Base-by-base conservation (phyloP, 1,140 invertebrate genomes). In the Drosophila ironensis region DNA sequence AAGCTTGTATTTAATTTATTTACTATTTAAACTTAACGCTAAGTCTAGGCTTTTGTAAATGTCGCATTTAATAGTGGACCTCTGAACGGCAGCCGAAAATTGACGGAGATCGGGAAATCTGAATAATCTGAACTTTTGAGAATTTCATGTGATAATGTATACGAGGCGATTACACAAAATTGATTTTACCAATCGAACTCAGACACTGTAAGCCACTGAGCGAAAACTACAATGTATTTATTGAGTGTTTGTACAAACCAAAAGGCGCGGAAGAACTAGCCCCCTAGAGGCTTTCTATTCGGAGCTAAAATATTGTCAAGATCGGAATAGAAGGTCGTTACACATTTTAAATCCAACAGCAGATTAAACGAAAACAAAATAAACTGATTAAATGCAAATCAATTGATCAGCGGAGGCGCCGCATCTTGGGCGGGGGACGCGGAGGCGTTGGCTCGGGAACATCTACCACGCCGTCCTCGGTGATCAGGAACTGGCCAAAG, bases 111-210 rank as follows among this genome's bases (percentile, higher is more conserved):
- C n/a, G n/a, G n/a, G n/a, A n/a, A n/a, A n/a, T n/a, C n/a, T n/a
- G n/a, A n/a, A n/a, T n/a, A 81, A 67, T 87, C 72, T 81, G 40
- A 82, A 77, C 68, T 87, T 84, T 78, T 40, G 52, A 74, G 56
- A 82, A 86, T 88, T 81, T 88, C 80, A 82, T 88, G 87, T 88
- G 87, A 88, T 88, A 88, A 88, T 51, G 80, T 86, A 86, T 86
- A 86, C 80, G 80, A 86, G 45, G 59, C 45, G 59, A 51, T 63
- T 63, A 37, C 41, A 44, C 52, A 56, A 51, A 54, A 53, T 68
- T 68, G 61, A 68, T 68, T 68, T 68, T 68, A 68, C 48, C 54
- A 67, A 33, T 68, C 51, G 59, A 64, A 66, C 60, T 66, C 66
- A 24, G 17, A 51, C 19, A 11, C 27, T 41, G n/a, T 63, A 63